Percentiles rank a stretch among this genome's conserved stretches.
Conservation (phyloP, 2,113 vertebrate genomes). For the Ptyas mucosa region DNA sequence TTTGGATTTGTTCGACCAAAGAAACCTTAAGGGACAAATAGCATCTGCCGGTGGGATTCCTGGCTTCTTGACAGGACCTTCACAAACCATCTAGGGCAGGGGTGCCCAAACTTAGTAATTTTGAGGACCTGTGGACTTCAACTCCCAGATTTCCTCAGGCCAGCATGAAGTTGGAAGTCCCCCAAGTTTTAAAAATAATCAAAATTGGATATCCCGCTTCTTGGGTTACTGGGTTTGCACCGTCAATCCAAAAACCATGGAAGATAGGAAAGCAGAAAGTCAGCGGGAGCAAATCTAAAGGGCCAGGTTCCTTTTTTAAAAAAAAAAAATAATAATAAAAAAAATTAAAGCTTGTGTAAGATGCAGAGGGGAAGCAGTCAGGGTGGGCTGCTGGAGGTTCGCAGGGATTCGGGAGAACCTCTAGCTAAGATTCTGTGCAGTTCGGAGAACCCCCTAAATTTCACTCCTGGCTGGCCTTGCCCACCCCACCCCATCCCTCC, state of each 20-base stretch:
- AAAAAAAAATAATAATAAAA: too few relatives aligned
- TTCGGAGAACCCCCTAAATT: too few relatives aligned
- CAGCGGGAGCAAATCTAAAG: background rate
- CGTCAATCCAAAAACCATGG: background rate
- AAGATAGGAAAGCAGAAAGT: background rate
- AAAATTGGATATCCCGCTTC: background rate
- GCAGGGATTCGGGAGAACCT: too few relatives aligned
- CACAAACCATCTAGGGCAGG: background rate
- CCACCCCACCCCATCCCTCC: too few relatives aligned
- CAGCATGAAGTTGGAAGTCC: background rate
- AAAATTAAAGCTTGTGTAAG: background rate
- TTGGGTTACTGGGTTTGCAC: background rate
- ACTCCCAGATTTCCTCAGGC: background rate
- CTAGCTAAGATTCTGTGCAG: too few relatives aligned
- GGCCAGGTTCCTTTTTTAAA: too few relatives aligned
- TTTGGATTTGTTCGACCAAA: too few relatives aligned
- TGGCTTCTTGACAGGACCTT: background rate
- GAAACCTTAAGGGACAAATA: background rate
- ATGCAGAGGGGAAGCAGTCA: background rate
- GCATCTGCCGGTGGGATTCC: background rate
- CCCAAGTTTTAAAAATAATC: background rate
- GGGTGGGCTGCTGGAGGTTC: too few relatives aligned
- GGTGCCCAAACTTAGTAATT: accelerated
- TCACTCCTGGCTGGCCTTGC: too few relatives aligned
- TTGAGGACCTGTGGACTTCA: background rate